Evolutionary conservation across 2,113 vertebrate genomes (phyloP).

Genomic region (Chroicocephalus ridibundus): DNA sequence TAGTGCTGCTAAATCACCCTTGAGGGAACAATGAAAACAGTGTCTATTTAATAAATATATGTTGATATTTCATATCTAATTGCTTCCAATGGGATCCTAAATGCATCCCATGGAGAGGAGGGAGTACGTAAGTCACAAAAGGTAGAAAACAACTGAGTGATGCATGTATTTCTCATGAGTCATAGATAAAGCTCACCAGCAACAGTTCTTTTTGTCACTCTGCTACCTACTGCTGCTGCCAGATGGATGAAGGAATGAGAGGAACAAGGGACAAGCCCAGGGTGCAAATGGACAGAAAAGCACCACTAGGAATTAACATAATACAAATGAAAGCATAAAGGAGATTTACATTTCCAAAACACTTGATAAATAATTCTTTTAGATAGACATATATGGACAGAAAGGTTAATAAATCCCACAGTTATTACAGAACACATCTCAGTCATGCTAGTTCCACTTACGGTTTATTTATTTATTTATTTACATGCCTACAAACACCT

Average conservation of each 20-base stretch:
- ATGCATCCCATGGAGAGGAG: slow-evolving; percentile 30
- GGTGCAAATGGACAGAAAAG: background rate
- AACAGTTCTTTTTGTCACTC: slow-evolving; percentile 14
- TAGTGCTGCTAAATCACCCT: slow-evolving; percentile 59
- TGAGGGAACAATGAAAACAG: slow-evolving; percentile 60
- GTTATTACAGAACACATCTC: background rate
- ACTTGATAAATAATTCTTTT: background rate
- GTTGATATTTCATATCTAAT: slow-evolving; percentile 74
- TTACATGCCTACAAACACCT: background rate
- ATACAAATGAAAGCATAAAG: background rate
- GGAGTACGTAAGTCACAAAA: slow-evolving; percentile 64
- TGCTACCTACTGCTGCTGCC: background rate
- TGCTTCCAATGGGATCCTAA: slow-evolving; percentile 74
- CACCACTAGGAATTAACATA: background rate
- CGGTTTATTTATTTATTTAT: background rate
- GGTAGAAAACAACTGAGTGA: slow-evolving; percentile 45
- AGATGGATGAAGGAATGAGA: background rate
- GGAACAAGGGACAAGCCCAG: background rate
- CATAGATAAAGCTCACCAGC: background rate
- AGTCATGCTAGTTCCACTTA: background rate
- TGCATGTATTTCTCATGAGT: slow-evolving; percentile 45
- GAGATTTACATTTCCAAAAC: background rate
- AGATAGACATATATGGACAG: background rate
- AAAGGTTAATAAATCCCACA: background rate
- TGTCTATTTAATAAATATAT: slow-evolving; percentile 69